Percentiles rank a stretch among this genome's conserved stretches.
These are phyloP conservation scores for Phasia obesa DNA, from an alignment of 2,888 invertebrate genomes.

Conservation along the genomic window DNA sequence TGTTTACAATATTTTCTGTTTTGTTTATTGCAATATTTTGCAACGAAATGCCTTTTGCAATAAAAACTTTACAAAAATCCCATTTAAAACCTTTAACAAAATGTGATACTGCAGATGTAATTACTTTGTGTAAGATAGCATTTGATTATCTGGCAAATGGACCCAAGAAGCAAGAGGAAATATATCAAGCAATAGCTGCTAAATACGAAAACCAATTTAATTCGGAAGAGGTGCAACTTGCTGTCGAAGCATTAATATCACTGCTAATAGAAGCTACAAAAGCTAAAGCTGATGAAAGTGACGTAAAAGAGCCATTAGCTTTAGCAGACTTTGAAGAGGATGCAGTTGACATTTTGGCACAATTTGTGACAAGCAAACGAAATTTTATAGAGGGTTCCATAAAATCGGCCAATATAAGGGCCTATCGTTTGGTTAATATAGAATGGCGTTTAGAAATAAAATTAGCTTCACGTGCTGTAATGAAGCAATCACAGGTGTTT, in stretches of 20 bases:
- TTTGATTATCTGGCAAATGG: constrained; percentile 86
- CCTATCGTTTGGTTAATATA: constrained; percentile 83
- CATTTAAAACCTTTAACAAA: constrained; percentile 84
- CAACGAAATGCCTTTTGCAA: constrained; percentile 74
- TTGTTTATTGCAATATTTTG: constrained; percentile 10
- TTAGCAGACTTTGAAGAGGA: constrained; percentile 75
- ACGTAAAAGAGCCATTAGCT: constrained; percentile 74
- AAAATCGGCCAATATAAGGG: constrained; percentile 79
- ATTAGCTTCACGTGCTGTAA: constrained; percentile 85
- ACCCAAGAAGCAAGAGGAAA: constrained; percentile 83
- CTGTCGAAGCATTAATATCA: constrained; percentile 89
- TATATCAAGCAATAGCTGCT: constrained; percentile 82
- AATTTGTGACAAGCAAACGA: constrained; percentile 80
- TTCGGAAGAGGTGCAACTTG: constrained; percentile 81
- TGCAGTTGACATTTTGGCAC: constrained; percentile 78
- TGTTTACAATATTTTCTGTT: not conserved
- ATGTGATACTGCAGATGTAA: constrained; percentile 84
- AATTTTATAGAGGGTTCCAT: constrained; percentile 80
- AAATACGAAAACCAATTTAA: constrained; percentile 81
- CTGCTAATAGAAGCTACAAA: constrained; percentile 88
- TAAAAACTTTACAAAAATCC: constrained; percentile 84
- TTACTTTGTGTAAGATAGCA: constrained; percentile 86
- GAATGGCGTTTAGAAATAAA: constrained; percentile 88
- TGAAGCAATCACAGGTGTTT: constrained; percentile 85
- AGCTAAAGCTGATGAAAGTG: constrained; percentile 84